Evolutionary conservation across 1,140 invertebrate genomes (phyloP).

Genomic region (Achatina immaculata): DNA sequence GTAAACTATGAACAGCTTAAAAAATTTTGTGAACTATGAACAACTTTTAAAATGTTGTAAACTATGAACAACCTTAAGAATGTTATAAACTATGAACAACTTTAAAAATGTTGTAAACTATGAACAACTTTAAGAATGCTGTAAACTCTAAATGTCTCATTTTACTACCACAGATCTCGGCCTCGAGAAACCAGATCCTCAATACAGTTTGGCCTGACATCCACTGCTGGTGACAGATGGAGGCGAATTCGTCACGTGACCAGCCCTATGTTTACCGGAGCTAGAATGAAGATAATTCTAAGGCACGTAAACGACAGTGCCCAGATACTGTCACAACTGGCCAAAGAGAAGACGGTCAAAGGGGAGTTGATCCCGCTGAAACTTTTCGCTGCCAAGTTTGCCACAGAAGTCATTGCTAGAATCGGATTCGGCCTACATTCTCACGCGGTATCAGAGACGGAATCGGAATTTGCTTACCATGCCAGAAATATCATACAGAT

Average conservation of each 20-base stretch:
- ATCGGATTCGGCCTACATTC: not conserved
- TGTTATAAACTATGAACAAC: too few species aligned
- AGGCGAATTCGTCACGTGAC: constrained; percentile 15
- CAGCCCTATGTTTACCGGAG: constrained; percentile 22
- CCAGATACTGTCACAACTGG: not conserved
- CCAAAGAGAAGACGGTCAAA: not conserved
- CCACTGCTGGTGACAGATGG: not conserved
- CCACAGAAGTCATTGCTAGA: constrained; percentile 21
- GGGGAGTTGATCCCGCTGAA: constrained; percentile 6
- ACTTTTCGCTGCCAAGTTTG: not conserved
- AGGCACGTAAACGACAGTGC: not conserved
- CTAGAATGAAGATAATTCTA: constrained; percentile 8
- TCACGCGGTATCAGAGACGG: constrained; percentile 36
- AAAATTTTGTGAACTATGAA: too few species aligned
- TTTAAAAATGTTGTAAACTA: too few species aligned
- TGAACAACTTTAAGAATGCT: too few species aligned
- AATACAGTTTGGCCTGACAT: not conserved
- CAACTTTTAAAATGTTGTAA: too few species aligned
- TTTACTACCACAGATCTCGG: not conserved
- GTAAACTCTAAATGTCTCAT: too few species aligned
- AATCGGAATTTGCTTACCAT: constrained; percentile 7
- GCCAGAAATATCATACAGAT: constrained; percentile 43
- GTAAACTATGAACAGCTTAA: too few species aligned
- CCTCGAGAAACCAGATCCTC: constrained; percentile 53
- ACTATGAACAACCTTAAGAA: too few species aligned